Evolutionary conservation across 1,140 invertebrate genomes (phyloP), one percentile per base, ranked within the genome.

Genomic region (Microplitis demolitor): DNA sequence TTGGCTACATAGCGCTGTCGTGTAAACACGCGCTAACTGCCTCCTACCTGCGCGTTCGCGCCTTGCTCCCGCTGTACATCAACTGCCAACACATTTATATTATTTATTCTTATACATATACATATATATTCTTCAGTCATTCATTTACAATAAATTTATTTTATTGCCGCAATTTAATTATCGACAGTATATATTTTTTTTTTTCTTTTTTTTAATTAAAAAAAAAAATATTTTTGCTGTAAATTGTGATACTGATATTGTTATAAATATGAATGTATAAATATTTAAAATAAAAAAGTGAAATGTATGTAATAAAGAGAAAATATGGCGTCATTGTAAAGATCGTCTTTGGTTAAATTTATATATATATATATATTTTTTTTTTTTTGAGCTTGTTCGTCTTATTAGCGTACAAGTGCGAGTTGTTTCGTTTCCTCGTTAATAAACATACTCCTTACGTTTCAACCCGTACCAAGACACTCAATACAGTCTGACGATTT

Each of bases 341-440:
- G 61, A n/a, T 64, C 24, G 24, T 24, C 35, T 64, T 39, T 5
- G 60, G 60, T 45, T 45, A 45, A 45, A 45, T 53, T 66, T 16
- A 37, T 71, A 67, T 37, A 24, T 24, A 24, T 24, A 24, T 24
- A 24, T 24, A 24, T n/a, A n/a, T n/a, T n/a, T 24, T 24, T 24
- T 24, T 24, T 45, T 37, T 61, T 71, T 9, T 54, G 74, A 80
- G 80, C 82, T 74, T 85, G 76, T 74, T 74, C 78, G 78, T 76
- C 79, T 82, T 83, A 87, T 87, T 87, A 87, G 83, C 86, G 78
- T 56, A 69, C 64, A 73, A 76, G 84, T 86, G 86, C 82, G 84
- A 87, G 83, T 87, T 87, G 79, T 87, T 86, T 87, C 86, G 86
- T 80, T 86, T 86, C 86, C 85, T 86, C 83, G 85, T 86, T 87